These are phyloP conservation scores for Hydropotes inermis DNA, from an alignment of 2,113 vertebrate species.

Conservation along the genomic window DNA sequence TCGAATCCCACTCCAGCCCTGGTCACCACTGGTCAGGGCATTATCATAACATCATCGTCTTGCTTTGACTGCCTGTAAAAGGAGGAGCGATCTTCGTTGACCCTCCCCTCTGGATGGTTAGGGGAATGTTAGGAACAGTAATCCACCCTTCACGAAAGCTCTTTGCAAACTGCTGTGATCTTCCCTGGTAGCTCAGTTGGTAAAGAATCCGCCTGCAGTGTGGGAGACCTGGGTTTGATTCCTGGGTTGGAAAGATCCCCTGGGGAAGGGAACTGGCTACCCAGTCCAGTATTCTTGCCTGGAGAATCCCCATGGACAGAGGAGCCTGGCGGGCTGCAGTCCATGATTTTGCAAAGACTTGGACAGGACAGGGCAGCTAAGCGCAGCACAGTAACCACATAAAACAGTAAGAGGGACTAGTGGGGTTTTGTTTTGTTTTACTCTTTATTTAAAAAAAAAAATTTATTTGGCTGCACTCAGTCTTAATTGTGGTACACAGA, in stretches of 20 bases:
- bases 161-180: neutral
- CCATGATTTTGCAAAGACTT: neutral
- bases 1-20: neutral
- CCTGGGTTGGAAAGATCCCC: neutral
- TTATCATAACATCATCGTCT: fast-evolving
- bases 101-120: neutral
- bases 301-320: neutral
- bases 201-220: neutral
- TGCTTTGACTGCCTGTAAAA: neutral
- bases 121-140: neutral
- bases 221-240: neutral
- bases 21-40: no score
- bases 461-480: neutral
- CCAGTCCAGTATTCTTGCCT: neutral
- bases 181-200: neutral
- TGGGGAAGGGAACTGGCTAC: neutral
- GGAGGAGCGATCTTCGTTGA: fast-evolving
- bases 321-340: neutral
- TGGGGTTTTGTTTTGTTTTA: neutral
- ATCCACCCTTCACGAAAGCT: neutral
- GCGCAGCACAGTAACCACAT: neutral
- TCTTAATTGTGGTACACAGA: neutral
- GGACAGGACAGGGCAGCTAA: neutral
- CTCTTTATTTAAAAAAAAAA: neutral
- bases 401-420: neutral